Evolutionary conservation across 1,140 invertebrate genomes (phyloP), one percentile per base, ranked within the genome.

Genomic region (Helicoverpa armigera): DNA sequence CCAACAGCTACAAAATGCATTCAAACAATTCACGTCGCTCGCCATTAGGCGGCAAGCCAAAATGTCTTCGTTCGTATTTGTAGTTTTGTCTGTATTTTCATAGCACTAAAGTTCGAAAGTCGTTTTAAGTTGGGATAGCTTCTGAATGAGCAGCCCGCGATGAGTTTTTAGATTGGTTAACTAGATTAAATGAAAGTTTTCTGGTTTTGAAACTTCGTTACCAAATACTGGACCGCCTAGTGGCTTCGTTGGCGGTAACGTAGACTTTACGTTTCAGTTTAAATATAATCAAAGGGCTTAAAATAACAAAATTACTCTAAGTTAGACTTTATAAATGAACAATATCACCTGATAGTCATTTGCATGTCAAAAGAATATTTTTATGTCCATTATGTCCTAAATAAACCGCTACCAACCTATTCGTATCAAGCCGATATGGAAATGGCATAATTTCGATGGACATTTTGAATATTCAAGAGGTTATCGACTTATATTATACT

Each of bases 1-100:
- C 18, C 69, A 72, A 51, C 50, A 53, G 50, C 69, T 72, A 50
- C 65, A 72, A 51, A 72, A 72, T 72, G 69, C 69, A 70, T 12
- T 29, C 7, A 72, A 72, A 72, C 69, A 72, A 72, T 72, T 72
- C 50, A 53, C 69, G 50, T 53, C 69, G 50, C 69, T 31, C 50
- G 50, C 69, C 50, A 72, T 72, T 72, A 72, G 69, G 69, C 69
- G 50, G 18, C 23, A 23, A 18, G 69, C 69, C 69, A 72, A 72
- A 72, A 72, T 72, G 50, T 72, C 69, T 72, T 53, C 23, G 23
- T 54, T 23, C 29, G 50, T 63, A 14, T 63, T n/a, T 53, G 50
- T 31, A 51, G 18, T 51, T 72, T 14, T 72, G 69, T 72, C 69
- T 72, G 50, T 29, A 72, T 72, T 23, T 72, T 53, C 69, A 51